Percentiles rank a stretch among this genome's conserved stretches.
phyloP scores from a whole-genome alignment of 2,113 vertebrate species.

The Arvicanthis niloticus region DNA sequence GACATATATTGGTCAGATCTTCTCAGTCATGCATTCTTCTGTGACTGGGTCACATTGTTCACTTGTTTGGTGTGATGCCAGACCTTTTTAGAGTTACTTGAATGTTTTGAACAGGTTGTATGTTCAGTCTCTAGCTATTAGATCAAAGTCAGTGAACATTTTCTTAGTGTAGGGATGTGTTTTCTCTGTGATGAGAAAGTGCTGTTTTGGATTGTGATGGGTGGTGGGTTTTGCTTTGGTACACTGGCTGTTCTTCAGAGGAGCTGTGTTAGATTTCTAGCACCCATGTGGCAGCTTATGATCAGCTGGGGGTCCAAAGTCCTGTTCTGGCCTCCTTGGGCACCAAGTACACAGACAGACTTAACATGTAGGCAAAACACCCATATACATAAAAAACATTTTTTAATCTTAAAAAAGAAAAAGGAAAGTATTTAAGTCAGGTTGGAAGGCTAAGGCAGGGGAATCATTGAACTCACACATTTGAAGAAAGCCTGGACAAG shows the following conservation, averaged over 20 bases:
- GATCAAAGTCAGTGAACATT: neutral
- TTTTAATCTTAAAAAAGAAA: neutral
- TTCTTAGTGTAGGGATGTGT: neutral
- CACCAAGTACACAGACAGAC: neutral
- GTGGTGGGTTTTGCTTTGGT: neutral
- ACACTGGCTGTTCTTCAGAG: neutral
- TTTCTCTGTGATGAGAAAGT: neutral
- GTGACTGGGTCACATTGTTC: neutral
- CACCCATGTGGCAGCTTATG: neutral
- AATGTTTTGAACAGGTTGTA: neutral
- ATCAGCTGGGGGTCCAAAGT: neutral
- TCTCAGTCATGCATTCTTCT: neutral
- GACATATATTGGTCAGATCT: neutral
- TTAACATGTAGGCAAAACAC: neutral
- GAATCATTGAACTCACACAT: neutral
- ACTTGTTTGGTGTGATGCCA: conserved; percentile 19
- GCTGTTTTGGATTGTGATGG: neutral
- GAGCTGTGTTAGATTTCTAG: neutral
- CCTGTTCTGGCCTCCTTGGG: neutral
- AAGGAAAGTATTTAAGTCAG: neutral
- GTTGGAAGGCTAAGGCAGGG: neutral
- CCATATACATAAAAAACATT: neutral
- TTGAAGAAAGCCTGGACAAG: neutral
- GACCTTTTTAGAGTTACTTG: neutral
- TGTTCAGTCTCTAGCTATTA: neutral